Percentiles rank a stretch among this genome's conserved stretches.
These are phyloP conservation scores for Salminus brasiliensis DNA, from an alignment of 2,113 vertebrate genomes.

Conservation along the genomic window DNA sequence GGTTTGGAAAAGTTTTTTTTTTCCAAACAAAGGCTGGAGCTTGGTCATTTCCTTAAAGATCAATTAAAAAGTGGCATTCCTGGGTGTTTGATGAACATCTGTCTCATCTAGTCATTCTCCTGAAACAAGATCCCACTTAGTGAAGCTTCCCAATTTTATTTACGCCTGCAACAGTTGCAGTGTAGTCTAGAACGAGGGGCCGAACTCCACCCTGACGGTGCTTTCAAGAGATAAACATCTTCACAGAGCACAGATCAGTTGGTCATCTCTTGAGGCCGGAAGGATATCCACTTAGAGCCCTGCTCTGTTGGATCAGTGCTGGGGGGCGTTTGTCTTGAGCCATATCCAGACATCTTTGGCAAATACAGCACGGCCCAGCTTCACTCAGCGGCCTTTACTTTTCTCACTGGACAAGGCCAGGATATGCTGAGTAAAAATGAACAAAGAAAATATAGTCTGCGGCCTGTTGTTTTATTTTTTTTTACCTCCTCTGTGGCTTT, in stretches of 20 bases:
- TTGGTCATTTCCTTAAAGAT: neutral
- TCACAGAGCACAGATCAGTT: neutral
- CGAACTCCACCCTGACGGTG: neutral
- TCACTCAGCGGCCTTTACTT: constrained; percentile 36
- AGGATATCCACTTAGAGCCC: neutral
- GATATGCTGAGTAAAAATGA: constrained; percentile 52
- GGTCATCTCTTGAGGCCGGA: neutral
- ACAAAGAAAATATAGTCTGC: constrained; percentile 57
- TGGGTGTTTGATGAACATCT: no score
- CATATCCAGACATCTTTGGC: constrained; percentile 48
- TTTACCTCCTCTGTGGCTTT: neutral
- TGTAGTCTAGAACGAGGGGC: neutral
- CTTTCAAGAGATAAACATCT: constrained; percentile 11
- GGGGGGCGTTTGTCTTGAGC: constrained; percentile 52
- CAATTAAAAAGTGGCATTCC: no score
- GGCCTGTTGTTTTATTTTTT: neutral
- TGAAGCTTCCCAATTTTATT: neutral
- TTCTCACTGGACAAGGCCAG: constrained; percentile 37
- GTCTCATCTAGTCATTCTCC: neutral
- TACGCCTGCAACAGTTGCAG: neutral
- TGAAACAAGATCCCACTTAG: neutral
- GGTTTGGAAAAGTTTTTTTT: neutral
- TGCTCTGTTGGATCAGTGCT: neutral
- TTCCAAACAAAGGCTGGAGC: neutral
- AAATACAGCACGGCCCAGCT: neutral